phyloP scores from a whole-genome alignment of 2,888 invertebrate species.

The Dasypolia templi region DNA sequence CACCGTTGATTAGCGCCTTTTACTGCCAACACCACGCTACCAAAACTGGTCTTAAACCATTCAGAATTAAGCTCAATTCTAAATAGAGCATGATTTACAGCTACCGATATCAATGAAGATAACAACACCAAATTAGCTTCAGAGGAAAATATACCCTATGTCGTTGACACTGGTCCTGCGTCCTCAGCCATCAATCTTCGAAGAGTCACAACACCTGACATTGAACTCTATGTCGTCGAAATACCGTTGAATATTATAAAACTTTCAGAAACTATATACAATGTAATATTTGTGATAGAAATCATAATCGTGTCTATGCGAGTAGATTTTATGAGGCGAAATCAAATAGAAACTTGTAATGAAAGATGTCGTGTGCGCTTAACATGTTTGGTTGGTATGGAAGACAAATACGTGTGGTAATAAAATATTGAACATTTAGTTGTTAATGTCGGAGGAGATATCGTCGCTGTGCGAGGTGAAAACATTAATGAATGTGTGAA shows the following conservation, averaged over 20 bases:
- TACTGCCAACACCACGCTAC: slow-evolving; percentile 64
- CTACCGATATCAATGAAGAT: slow-evolving; percentile 78
- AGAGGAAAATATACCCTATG: slow-evolving; percentile 74
- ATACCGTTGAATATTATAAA: slow-evolving; percentile 66
- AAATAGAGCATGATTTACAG: slow-evolving; percentile 58
- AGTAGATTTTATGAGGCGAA: slow-evolving; percentile 88
- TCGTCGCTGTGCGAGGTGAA: slow-evolving; percentile 78
- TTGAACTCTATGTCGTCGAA: slow-evolving; percentile 67
- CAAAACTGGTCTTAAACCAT: slow-evolving; percentile 69
- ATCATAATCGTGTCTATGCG: slow-evolving; percentile 87
- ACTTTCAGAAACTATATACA: slow-evolving; percentile 76
- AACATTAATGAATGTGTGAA: slow-evolving; percentile 73
- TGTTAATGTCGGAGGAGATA: slow-evolving; percentile 82
- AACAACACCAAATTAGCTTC: slow-evolving; percentile 67
- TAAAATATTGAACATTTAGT: slow-evolving; percentile 88
- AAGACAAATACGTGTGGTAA: slow-evolving; percentile 85
- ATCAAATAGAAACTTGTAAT: slow-evolving; percentile 91
- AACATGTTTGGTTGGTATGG: slow-evolving; percentile 86
- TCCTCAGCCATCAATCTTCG: slow-evolving; percentile 65
- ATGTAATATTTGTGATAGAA: slow-evolving; percentile 89
- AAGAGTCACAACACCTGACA: slow-evolving; percentile 63
- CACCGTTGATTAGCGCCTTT: slow-evolving; percentile 85
- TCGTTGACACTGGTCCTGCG: slow-evolving; percentile 69
- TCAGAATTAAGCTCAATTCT: slow-evolving; percentile 67
- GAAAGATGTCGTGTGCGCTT: slow-evolving; percentile 86